These are phyloP conservation scores for Platorchestia sp. DNA, from an alignment of 1,140 invertebrate species.

Conservation along the genomic window DNA sequence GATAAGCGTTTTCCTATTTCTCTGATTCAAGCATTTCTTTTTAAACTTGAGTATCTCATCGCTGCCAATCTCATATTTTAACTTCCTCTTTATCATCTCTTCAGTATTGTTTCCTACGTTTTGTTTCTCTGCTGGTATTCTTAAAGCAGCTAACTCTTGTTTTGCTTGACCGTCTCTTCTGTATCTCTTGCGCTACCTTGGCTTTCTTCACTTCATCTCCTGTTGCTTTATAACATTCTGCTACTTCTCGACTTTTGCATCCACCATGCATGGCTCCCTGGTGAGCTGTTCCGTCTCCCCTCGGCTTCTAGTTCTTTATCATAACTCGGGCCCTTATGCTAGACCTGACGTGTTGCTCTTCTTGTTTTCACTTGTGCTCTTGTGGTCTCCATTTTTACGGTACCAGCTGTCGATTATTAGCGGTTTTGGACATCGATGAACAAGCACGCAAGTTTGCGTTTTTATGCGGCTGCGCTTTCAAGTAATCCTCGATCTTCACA, in stretches of 20 bases:
- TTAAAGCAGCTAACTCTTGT: not conserved
- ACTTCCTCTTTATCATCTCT: no score
- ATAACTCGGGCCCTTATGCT: not conserved
- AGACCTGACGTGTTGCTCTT: not conserved
- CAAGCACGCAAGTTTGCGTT: no score
- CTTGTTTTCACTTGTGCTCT: not conserved
- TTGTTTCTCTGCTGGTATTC: not conserved
- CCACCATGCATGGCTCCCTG: not conserved
- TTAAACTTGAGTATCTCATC: no score
- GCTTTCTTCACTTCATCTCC: not conserved
- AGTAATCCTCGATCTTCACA: no score
- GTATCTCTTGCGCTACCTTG: not conserved
- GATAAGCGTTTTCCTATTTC: no score
- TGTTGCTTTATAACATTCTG: not conserved
- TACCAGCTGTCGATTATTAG: no score
- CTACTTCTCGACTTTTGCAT: not conserved
- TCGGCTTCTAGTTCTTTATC: not conserved
- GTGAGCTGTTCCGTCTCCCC: not conserved
- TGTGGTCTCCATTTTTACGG: no score
- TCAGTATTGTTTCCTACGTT: not conserved
- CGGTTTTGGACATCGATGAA: no score
- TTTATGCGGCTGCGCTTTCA: no score
- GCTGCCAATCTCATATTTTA: no score
- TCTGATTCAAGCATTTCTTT: no score
- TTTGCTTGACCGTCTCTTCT: not conserved